These are phyloP conservation scores for Phania funesta DNA, from an alignment of 2,888 invertebrate species.

Conservation along the genomic window DNA sequence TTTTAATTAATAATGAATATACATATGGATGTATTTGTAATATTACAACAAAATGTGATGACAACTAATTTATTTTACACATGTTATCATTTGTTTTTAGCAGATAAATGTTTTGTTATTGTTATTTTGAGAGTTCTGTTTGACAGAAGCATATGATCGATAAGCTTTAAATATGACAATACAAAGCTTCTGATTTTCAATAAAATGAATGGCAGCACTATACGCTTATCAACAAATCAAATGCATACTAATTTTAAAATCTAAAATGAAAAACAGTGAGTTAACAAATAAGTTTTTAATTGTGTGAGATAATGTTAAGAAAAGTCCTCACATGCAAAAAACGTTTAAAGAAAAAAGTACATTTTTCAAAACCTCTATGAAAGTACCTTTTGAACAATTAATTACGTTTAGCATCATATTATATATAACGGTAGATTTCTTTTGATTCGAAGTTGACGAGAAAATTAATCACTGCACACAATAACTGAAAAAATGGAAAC, in stretches of 20 bases:
- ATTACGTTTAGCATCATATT: too few relatives aligned
- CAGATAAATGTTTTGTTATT: not conserved
- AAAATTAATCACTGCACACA: too few relatives aligned
- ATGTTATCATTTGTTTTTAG: not conserved
- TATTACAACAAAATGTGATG: conserved; percentile 21
- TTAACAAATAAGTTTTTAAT: not conserved
- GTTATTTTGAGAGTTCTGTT: not conserved
- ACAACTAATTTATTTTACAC: conserved; percentile 10
- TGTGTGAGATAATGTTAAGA: not conserved
- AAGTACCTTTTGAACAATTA: not conserved
- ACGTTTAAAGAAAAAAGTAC: not conserved
- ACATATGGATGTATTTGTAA: not conserved
- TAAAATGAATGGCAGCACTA: conserved; percentile 23
- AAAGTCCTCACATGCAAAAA: conserved; percentile 27
- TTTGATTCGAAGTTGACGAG: too few relatives aligned
- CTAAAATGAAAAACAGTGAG: conserved; percentile 11
- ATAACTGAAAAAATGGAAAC: too few relatives aligned
- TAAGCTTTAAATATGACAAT: conserved; percentile 11
- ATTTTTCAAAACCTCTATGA: not conserved
- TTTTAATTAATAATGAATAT: conserved; percentile 41
- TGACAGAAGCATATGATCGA: conserved; percentile 26
- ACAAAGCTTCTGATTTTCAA: conserved; percentile 35
- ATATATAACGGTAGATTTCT: too few relatives aligned
- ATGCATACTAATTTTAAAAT: not conserved
- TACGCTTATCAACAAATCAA: conserved; percentile 5